Evolutionary conservation across 92 coral and sea anemone species (phyloP).

Genomic region (Actinernus sp.): DNA sequence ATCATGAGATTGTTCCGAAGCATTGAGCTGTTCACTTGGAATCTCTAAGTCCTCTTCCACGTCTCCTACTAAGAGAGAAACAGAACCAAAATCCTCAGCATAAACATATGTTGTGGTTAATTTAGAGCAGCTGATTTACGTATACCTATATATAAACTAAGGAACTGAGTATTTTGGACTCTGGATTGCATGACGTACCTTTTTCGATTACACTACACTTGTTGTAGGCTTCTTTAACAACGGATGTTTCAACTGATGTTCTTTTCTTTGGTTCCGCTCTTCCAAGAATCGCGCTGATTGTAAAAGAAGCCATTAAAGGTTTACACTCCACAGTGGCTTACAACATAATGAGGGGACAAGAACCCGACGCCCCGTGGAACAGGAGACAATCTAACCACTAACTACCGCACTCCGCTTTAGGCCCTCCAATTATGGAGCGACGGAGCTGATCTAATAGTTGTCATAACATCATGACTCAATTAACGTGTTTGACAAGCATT

Average conservation of each 20-base stretch:
- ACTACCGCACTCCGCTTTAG: no score
- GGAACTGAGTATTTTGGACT: no score
- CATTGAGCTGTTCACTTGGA: not conserved
- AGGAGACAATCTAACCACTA: no score
- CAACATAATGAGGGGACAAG: no score
- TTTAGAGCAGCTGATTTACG: no score
- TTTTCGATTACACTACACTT: constrained; percentile 1
- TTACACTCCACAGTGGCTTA: no score
- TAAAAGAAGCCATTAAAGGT: constrained; percentile 83
- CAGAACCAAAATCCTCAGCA: not conserved
- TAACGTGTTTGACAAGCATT: constrained; percentile 85
- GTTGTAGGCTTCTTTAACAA: not conserved
- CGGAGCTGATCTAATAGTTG: constrained; percentile 78
- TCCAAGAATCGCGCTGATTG: constrained; percentile 80
- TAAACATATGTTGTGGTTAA: constrained; percentile 2
- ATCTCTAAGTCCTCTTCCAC: not conserved
- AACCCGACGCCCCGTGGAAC: no score
- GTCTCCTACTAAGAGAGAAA: not conserved
- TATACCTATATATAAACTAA: no score
- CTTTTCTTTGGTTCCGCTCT: constrained; percentile 1
- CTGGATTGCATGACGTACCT: not conserved
- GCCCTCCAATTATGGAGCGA: constrained; percentile 58
- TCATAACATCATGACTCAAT: constrained; percentile 76
- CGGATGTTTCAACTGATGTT: not conserved
- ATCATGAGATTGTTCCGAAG: not conserved